Evolutionary conservation across 2,888 invertebrate species (phyloP), one percentile per base, ranked within the genome.

Genomic region (Drepana falcataria): DNA sequence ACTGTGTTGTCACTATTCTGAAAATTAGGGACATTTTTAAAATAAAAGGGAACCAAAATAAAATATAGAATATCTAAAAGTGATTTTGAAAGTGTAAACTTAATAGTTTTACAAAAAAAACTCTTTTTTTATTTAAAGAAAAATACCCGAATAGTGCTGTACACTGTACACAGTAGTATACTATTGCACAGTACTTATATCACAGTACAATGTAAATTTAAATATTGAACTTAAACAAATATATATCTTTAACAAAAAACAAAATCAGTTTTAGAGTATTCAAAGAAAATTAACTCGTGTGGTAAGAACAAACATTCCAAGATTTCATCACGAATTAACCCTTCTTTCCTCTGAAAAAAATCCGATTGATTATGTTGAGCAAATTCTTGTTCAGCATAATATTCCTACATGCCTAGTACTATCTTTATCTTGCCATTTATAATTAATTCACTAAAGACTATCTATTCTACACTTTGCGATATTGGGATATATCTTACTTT

Each of bases 1-100:
- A 90, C 90, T 89, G 81, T 83, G 83, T 76, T 91, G 90, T 90
- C 90, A 88, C 86, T 73, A 58, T 54, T 78, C 79, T 84, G 79
- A 83, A 85, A 85, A 72, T 56, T 60, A 64, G 54, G 61, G 62
- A 61, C 58, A 58, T 63, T 60, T 60, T 56, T 57, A 66, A 61
- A 61, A 65, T 61, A 52, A 59, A 58, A 64, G 48, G 54, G 56
- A 55, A 60, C 55, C 62, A 51, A 44, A 9, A 52, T 41, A 48
- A 7, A 2, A 48, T 6, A 49, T 35, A 3, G 40, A 34, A 51
- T 40, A 40, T 51, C 40, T 51, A 51, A 51, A 51, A 44, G 44
- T 44, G 44, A 44, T 44, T 44, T 44, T 44, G 44, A 9, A 9
- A 9, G 9, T 9, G 44, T 9, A 2, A 1, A 9, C 1, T 7